Conservation (phyloP, 2,888 invertebrate genomes). For the Eutolmus rufibarbis region DNA sequence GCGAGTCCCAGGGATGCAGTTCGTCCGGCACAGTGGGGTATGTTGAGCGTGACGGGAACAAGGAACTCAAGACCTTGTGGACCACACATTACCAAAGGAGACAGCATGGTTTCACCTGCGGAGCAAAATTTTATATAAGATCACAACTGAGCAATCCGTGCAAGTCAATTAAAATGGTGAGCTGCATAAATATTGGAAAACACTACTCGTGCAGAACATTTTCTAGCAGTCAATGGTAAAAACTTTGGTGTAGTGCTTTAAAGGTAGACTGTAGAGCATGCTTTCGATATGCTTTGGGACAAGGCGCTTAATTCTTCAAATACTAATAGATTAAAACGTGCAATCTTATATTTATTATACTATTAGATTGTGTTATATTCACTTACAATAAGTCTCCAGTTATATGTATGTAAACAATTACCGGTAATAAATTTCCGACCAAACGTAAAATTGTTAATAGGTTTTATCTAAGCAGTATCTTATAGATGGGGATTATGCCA, state of each 20-base stretch:
- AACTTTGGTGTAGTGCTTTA: not conserved
- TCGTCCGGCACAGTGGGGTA: constrained; percentile 86
- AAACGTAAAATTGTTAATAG: not conserved
- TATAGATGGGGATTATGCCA: no score
- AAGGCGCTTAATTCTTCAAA: not conserved
- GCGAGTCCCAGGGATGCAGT: constrained; percentile 79
- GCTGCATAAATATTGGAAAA: not conserved
- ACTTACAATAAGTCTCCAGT: not conserved
- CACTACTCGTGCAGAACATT: not conserved
- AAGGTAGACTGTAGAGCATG: not conserved
- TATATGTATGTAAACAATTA: not conserved
- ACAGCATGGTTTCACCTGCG: constrained; percentile 91
- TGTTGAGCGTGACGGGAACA: constrained; percentile 86
- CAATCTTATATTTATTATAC: not conserved
- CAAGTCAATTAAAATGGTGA: not conserved
- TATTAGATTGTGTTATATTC: not conserved
- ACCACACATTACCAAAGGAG: constrained; percentile 95
- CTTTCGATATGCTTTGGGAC: not conserved
- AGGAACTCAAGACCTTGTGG: constrained; percentile 91
- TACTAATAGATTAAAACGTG: not conserved
- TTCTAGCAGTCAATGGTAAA: not conserved
- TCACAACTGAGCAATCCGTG: not conserved
- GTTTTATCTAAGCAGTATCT: no score
- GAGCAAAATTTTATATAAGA: constrained; percentile 34
- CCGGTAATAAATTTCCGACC: not conserved